These are phyloP conservation scores for Hemicrepidius hirtus DNA, from an alignment of 2,888 invertebrate genomes.

Conservation along the genomic window DNA sequence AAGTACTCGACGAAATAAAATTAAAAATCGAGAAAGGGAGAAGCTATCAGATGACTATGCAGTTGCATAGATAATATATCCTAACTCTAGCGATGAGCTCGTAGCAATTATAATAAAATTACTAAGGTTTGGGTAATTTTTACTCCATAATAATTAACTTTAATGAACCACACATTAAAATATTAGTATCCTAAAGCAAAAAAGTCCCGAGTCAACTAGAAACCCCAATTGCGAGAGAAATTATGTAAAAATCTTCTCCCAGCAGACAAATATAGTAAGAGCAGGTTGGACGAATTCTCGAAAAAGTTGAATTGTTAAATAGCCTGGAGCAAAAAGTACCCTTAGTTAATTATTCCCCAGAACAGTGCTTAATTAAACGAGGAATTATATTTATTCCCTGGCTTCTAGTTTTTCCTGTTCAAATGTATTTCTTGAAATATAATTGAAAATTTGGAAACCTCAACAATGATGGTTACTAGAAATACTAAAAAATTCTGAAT, in stretches of 20 bases:
- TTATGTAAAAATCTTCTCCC: slow-evolving; percentile 48
- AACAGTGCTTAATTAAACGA: slow-evolving; percentile 38
- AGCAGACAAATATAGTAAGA: slow-evolving; percentile 36
- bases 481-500: not conserved
- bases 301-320: slow-evolving; percentile 48
- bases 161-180: slow-evolving; percentile 24
- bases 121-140: not conserved
- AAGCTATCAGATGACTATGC: too few relatives aligned
- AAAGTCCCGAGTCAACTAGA: slow-evolving; percentile 29
- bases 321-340: slow-evolving; percentile 40
- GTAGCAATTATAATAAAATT: too few relatives aligned
- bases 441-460: too few relatives aligned
- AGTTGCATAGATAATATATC: too few relatives aligned
- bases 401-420: not conserved
- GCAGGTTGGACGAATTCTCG: slow-evolving; percentile 28
- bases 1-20: too few relatives aligned
- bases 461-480: not conserved
- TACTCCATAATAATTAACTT: slow-evolving; percentile 13
- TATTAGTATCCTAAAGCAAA: slow-evolving; percentile 25
- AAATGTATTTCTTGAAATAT: too few relatives aligned
- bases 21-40: too few relatives aligned
- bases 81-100: too few relatives aligned
- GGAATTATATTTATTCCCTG: slow-evolving; percentile 22
- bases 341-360: slow-evolving; percentile 44
- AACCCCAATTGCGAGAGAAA: slow-evolving; percentile 33